phyloP scores from a whole-genome alignment of 2,797 vertebrate species.

The Eulemur rubriventer region DNA sequence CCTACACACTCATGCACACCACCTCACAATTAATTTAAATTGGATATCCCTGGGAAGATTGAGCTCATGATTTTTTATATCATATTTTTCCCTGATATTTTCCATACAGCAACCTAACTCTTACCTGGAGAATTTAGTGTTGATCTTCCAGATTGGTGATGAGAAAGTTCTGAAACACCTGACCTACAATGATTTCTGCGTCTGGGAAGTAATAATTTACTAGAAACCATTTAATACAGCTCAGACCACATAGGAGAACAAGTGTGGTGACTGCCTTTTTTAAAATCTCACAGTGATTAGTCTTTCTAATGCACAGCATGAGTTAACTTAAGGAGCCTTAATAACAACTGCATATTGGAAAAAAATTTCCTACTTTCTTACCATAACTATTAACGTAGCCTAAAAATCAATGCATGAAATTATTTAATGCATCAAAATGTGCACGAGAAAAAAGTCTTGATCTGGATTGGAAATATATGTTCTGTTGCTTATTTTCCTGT shows the following conservation, averaged over 20 bases:
- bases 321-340: background rate
- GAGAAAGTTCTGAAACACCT: background rate
- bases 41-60: accelerated
- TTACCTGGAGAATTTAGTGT: background rate
- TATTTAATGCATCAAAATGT: background rate
- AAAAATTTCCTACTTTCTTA: conserved; percentile 14
- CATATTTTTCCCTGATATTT: background rate
- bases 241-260: background rate
- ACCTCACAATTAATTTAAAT: background rate
- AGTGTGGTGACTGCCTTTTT: background rate
- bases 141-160: background rate
- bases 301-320: background rate
- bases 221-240: background rate
- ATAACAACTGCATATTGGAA: background rate
- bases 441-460: background rate
- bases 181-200: background rate
- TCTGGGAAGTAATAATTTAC: conserved; percentile 6
- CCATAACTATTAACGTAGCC: background rate
- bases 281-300: background rate
- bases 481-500: background rate
- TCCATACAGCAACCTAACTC: background rate
- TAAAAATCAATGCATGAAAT: background rate
- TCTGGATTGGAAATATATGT: background rate
- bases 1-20: background rate
- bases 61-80: background rate